These are phyloP conservation scores for Peromyscus aztecus DNA, from an alignment of 2,797 vertebrate species.

Conservation along the genomic window DNA sequence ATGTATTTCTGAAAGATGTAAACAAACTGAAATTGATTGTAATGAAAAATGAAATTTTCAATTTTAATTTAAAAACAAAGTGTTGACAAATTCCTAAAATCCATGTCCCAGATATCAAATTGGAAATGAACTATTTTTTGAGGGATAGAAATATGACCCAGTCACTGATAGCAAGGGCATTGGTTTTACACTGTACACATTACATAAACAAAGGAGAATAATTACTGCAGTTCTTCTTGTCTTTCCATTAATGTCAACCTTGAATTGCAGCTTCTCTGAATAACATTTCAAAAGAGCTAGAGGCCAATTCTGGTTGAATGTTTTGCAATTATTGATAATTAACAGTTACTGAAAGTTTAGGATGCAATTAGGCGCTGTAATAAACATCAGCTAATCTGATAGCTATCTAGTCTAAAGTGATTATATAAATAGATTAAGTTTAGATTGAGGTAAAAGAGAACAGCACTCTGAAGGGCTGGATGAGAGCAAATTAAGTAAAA, in stretches of 20 bases:
- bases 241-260: conserved; percentile 57
- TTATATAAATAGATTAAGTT: conserved; percentile 76
- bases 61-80: conserved; percentile 33
- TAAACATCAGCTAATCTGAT: conserved; percentile 76
- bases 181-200: neutral
- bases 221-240: conserved; percentile 21
- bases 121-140: neutral
- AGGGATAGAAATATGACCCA: conserved; percentile 29
- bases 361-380: conserved; percentile 69
- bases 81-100: neutral
- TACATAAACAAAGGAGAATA: conserved; percentile 53
- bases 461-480: neutral
- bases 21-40: neutral
- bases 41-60: neutral
- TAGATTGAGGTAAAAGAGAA: conserved; percentile 55
- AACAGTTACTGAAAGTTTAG: conserved; percentile 73
- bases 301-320: conserved; percentile 70
- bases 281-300: conserved; percentile 73
- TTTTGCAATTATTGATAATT: conserved; percentile 79
- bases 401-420: conserved; percentile 59
- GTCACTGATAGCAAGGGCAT: neutral
- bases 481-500: conserved; percentile 18
- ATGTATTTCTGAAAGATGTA: neutral
- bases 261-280: conserved; percentile 52
- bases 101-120: neutral